These are phyloP conservation scores for Laspeyria flexula DNA, from an alignment of 2,888 invertebrate species.

Conservation along the genomic window DNA sequence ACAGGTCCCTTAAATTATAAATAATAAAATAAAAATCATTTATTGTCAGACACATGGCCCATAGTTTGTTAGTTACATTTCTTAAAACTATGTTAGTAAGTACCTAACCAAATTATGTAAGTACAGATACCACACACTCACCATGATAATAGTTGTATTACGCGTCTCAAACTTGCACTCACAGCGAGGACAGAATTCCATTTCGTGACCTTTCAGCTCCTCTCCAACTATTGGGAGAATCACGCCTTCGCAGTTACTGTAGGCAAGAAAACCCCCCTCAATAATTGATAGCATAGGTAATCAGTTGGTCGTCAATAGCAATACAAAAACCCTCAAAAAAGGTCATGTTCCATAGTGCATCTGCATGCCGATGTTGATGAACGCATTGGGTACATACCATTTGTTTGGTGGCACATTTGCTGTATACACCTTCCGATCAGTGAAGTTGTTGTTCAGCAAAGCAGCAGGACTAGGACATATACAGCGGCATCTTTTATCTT, in stretches of 20 bases:
- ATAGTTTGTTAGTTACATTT: too few relatives aligned
- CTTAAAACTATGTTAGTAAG: too few relatives aligned
- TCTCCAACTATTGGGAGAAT: slow-evolving; percentile 88
- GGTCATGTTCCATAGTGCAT: too few relatives aligned
- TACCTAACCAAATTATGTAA: too few relatives aligned
- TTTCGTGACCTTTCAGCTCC: slow-evolving; percentile 89
- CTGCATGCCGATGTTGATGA: too few relatives aligned
- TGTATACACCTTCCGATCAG: slow-evolving; percentile 88
- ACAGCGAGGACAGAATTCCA: slow-evolving; percentile 94
- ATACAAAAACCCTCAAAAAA: too few relatives aligned
- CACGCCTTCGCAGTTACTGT: slow-evolving; percentile 92
- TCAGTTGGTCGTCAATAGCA: too few relatives aligned
- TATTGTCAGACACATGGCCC: too few relatives aligned
- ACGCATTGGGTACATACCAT: slow-evolving; percentile 82
- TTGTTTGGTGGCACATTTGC: slow-evolving; percentile 91
- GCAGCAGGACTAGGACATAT: slow-evolving; percentile 91
- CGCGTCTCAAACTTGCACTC: slow-evolving; percentile 97
- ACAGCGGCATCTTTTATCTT: slow-evolving; percentile 93
- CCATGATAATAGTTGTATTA: slow-evolving; percentile 88
- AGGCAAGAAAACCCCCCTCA: slow-evolving; percentile 33
- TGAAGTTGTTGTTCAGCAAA: slow-evolving; percentile 80
- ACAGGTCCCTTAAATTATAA: too few relatives aligned
- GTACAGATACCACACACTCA: neutral
- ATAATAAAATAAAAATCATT: too few relatives aligned
- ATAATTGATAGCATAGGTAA: neutral